phyloP scores from a whole-genome alignment of 1,140 invertebrate species.

The Papilio helenus region DNA sequence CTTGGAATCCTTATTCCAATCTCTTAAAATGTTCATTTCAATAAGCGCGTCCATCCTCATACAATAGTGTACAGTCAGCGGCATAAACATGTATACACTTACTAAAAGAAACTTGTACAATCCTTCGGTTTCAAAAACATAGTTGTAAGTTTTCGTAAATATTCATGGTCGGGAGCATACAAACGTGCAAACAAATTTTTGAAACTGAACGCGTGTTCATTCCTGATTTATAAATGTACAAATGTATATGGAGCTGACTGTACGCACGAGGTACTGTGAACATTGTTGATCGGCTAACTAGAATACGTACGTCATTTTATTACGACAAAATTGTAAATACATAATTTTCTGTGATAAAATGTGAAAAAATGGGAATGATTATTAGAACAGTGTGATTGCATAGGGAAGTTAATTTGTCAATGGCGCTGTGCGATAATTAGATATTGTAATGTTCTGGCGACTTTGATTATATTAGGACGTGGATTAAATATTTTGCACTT shows the following conservation, averaged over 20 bases:
- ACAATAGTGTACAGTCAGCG: slow-evolving; percentile 46
- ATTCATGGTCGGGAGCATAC: too few species aligned
- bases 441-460: slow-evolving; percentile 51
- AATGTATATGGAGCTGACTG: neutral
- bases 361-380: slow-evolving; percentile 79
- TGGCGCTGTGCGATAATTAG: slow-evolving; percentile 59
- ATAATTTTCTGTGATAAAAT: slow-evolving; percentile 84
- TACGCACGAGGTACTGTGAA: slow-evolving; percentile 58
- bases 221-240: too few species aligned
- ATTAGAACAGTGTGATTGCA: slow-evolving; percentile 83
- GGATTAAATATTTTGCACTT: slow-evolving; percentile 14
- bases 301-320: slow-evolving; percentile 76
- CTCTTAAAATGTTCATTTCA: neutral
- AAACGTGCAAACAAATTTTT: too few species aligned
- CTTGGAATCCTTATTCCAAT: neutral
- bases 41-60: slow-evolving; percentile 3
- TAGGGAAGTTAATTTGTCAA: slow-evolving; percentile 78
- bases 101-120: too few species aligned
- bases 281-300: slow-evolving; percentile 74
- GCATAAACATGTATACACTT: too few species aligned
- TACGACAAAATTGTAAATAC: slow-evolving; percentile 83
- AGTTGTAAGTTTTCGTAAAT: too few species aligned
- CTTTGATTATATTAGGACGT: slow-evolving; percentile 37
- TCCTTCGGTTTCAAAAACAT: too few species aligned
- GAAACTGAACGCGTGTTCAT: too few species aligned